These are phyloP conservation scores for Gnatocerus cornutus DNA, from an alignment of 2,888 invertebrate species.

Conservation along the genomic window DNA sequence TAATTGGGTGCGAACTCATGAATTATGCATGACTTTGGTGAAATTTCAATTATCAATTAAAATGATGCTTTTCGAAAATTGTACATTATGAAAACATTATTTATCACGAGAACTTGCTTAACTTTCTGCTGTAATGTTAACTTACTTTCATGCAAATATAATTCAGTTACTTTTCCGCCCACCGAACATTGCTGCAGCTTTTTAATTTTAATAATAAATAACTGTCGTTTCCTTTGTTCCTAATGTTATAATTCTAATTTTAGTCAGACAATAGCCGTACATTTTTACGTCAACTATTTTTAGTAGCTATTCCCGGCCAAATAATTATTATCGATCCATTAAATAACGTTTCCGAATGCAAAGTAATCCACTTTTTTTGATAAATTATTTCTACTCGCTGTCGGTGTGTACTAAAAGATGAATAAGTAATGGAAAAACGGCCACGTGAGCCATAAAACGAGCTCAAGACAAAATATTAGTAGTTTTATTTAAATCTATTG, in stretches of 20 bases:
- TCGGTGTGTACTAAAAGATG: slow-evolving; percentile 17
- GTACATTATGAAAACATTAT: slow-evolving; percentile 42
- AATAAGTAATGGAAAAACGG: slow-evolving; percentile 8
- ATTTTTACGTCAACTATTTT: slow-evolving; percentile 3
- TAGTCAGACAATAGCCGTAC: slow-evolving; percentile 2
- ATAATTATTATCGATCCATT: slow-evolving; percentile 11
- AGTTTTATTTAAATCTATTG: slow-evolving; percentile 33
- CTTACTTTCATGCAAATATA: slow-evolving; percentile 25
- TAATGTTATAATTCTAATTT: slow-evolving; percentile 3
- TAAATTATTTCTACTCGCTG: slow-evolving; percentile 11
- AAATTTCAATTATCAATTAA: slow-evolving; percentile 50
- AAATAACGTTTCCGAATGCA: neutral
- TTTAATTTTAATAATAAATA: slow-evolving; percentile 21
- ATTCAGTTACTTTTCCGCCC: slow-evolving; percentile 21
- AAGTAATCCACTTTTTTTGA: slow-evolving; percentile 16
- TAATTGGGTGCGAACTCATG: slow-evolving; percentile 55
- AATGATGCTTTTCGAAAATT: slow-evolving; percentile 36
- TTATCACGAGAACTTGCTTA: slow-evolving; percentile 23
- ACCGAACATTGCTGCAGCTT: slow-evolving; percentile 6
- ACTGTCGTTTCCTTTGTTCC: slow-evolving; percentile 19
- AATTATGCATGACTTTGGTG: slow-evolving; percentile 56
- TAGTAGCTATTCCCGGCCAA: neutral
- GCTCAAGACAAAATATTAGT: slow-evolving; percentile 32
- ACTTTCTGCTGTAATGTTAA: slow-evolving; percentile 14
- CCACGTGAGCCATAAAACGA: neutral